Conservation (phyloP, 2,113 vertebrate species). For the Tragelaphus buxtoni region DNA sequence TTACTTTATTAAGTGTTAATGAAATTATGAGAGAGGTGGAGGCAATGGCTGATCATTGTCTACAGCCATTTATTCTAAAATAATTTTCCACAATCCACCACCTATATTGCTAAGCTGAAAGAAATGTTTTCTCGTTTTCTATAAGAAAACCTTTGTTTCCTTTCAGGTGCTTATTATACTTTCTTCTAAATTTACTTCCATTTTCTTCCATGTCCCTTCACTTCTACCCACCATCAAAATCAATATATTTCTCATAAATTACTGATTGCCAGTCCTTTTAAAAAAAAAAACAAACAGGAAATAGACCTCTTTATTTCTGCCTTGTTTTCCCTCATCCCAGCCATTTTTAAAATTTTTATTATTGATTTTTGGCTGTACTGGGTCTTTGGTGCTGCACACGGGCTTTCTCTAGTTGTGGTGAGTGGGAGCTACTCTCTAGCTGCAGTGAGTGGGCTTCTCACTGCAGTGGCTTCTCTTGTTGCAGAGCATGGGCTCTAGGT, state of each 20-base stretch:
- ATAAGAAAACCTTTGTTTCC: background rate
- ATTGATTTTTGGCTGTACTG: background rate
- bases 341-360: background rate
- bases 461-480: background rate
- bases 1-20: background rate
- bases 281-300: background rate
- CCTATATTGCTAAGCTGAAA: background rate
- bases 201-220: background rate
- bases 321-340: background rate
- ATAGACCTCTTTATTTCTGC: background rate
- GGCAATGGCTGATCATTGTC: background rate
- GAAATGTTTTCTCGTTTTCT: background rate
- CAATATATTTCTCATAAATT: background rate
- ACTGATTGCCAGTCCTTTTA: background rate
- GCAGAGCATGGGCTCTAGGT: background rate
- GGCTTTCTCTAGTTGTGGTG: background rate
- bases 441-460: background rate
- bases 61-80: background rate
- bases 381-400: background rate
- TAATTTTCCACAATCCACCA: background rate
- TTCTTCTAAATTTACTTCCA: background rate
- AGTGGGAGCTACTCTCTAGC: background rate
- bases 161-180: background rate
- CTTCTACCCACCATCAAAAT: background rate
- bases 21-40: background rate